These are phyloP conservation scores for Bruchidius siliquastri DNA, from an alignment of 2,888 invertebrate genomes.

Conservation along the genomic window DNA sequence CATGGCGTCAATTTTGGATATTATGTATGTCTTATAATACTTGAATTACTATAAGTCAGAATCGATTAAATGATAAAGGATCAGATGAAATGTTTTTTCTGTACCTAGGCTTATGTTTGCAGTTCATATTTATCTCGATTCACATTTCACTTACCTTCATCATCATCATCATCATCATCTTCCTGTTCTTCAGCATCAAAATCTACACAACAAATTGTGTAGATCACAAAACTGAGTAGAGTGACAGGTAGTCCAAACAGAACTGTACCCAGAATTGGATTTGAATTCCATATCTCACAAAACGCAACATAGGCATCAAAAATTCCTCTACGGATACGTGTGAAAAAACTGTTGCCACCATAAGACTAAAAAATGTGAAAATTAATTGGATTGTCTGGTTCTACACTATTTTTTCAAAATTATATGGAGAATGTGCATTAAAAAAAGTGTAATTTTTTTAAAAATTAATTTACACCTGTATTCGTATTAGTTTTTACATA, in stretches of 20 bases:
- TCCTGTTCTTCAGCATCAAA: conserved; percentile 88
- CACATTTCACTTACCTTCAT: conserved; percentile 3
- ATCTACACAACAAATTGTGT: conserved; percentile 94
- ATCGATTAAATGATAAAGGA: too few relatives aligned
- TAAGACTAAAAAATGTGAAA: conserved; percentile 55
- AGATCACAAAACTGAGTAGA: conserved; percentile 89
- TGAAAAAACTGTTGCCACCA: conserved; percentile 77
- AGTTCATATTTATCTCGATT: not conserved
- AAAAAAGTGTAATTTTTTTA: too few relatives aligned
- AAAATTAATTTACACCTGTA: too few relatives aligned
- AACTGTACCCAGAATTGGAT: conserved; percentile 88
- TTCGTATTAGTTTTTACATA: too few relatives aligned
- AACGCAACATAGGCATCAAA: conserved; percentile 80
- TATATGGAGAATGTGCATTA: too few relatives aligned
- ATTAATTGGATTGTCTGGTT: not conserved
- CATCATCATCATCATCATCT: conserved; percentile 51
- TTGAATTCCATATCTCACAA: conserved; percentile 84
- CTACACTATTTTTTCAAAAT: too few relatives aligned
- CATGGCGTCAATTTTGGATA: too few relatives aligned
- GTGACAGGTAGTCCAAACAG: conserved; percentile 92
- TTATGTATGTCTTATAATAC: too few relatives aligned
- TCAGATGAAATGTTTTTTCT: too few relatives aligned
- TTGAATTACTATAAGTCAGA: too few relatives aligned
- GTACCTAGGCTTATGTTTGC: too few relatives aligned
- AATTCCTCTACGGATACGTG: conserved; percentile 72